Percentiles rank a stretch among this genome's conserved stretches.
Evolutionary conservation across 2,113 vertebrate species (phyloP).

Genomic region (Cacatua alba): DNA sequence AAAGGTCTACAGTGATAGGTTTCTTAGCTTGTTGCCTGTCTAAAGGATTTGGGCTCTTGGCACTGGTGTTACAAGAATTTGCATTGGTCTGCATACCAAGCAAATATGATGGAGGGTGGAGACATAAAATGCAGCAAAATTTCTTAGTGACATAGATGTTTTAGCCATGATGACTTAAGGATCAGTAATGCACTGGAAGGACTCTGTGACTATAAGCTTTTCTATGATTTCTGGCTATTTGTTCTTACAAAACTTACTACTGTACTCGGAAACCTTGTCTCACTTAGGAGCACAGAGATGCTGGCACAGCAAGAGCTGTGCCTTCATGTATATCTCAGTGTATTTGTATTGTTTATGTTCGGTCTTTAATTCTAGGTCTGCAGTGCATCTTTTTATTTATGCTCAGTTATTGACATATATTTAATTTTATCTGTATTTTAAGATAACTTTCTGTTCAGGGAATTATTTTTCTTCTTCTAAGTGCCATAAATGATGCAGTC

Average conservation of each 20-base stretch:
- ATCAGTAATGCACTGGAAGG: background rate
- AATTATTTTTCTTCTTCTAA: background rate
- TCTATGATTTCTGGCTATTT: background rate
- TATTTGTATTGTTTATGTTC: background rate
- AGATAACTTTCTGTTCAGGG: background rate
- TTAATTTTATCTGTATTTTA: background rate
- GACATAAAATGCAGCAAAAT: background rate
- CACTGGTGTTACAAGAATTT: background rate
- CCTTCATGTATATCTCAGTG: background rate
- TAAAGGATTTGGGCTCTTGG: background rate
- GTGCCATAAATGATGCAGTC: background rate
- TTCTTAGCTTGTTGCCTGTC: background rate
- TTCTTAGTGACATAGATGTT: background rate
- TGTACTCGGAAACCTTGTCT: background rate
- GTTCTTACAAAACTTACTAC: background rate
- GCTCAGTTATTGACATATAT: background rate
- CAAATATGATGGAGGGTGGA: background rate
- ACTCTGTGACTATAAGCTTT: background rate
- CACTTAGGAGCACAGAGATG: background rate
- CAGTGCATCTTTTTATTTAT: background rate
- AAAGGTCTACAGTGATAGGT: fast-evolving
- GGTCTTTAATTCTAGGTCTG: background rate
- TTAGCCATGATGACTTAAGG: background rate
- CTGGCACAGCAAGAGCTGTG: background rate
- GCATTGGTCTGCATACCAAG: background rate